Percentiles rank a stretch among this genome's conserved stretches.
phyloP scores from a whole-genome alignment of 2,113 vertebrate species.

The Notiomystis cincta region DNA sequence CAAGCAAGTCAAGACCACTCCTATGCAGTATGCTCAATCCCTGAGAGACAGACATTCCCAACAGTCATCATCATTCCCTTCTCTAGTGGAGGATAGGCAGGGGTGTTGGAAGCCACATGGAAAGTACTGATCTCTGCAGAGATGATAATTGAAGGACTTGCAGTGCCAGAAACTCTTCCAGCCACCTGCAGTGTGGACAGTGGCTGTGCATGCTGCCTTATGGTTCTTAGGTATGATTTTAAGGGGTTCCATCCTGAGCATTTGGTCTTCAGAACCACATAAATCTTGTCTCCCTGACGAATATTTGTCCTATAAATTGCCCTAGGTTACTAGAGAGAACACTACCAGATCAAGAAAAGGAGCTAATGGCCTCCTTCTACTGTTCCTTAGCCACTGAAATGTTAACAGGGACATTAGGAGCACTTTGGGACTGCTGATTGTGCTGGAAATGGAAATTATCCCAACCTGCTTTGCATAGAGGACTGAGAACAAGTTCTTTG shows the following conservation, averaged over 20 bases:
- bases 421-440: not conserved
- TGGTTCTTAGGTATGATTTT: not conserved
- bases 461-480: not conserved
- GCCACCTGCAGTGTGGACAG: not conserved
- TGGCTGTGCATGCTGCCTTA: not conserved
- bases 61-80: not conserved
- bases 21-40: not conserved
- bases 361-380: not conserved
- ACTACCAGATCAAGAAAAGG: not conserved
- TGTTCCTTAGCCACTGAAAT: not conserved
- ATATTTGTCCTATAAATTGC: not conserved
- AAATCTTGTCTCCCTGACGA: not conserved
- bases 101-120: accelerated
- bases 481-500: not conserved
- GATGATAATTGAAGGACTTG: not conserved
- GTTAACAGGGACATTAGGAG: not conserved
- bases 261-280: not conserved
- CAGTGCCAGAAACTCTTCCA: not conserved
- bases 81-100: not conserved
- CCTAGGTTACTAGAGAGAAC: not conserved
- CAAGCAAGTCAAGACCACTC: not conserved
- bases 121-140: not conserved
- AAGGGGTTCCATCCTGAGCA: not conserved
- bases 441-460: not conserved
- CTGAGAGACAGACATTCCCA: not conserved